phyloP scores from a whole-genome alignment of 2,888 invertebrate genomes.

The Mystacides longicornis region DNA sequence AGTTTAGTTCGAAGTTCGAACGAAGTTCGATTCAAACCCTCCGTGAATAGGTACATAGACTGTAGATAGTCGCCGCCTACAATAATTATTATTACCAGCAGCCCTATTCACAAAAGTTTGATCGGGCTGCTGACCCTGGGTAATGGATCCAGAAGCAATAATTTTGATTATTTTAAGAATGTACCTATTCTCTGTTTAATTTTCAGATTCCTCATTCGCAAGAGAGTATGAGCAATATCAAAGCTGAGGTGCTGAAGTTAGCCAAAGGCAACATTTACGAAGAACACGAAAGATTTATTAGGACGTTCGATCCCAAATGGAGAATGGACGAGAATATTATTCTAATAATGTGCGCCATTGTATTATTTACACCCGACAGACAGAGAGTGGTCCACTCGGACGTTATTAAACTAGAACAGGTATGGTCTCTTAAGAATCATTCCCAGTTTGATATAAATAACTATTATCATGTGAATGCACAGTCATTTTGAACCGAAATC shows the following conservation, averaged over 20 bases:
- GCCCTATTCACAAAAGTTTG: no score
- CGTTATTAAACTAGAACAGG: slow-evolving; percentile 80
- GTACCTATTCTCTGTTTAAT: background rate
- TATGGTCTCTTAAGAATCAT: no score
- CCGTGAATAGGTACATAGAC: no score
- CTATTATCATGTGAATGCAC: no score
- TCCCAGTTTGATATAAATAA: no score
- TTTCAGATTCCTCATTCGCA: slow-evolving; percentile 71
- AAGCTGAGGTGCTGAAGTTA: slow-evolving; percentile 83
- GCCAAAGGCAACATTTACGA: slow-evolving; percentile 85
- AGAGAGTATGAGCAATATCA: slow-evolving; percentile 69
- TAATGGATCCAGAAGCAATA: no score
- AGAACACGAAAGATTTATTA: slow-evolving; percentile 77
- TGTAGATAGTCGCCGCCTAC: no score
- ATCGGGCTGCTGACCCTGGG: no score
- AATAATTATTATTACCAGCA: no score
- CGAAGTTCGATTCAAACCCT: no score
- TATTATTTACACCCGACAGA: slow-evolving; percentile 81
- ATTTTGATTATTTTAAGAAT: background rate
- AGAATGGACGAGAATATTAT: slow-evolving; percentile 83
- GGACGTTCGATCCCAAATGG: slow-evolving; percentile 80
- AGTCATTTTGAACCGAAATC: no score
- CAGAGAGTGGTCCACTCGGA: slow-evolving; percentile 74
- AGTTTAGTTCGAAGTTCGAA: no score
- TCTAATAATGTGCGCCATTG: slow-evolving; percentile 83